Conservation (phyloP, 2,113 vertebrate genomes). For the Psilopsiagon aurifrons region DNA sequence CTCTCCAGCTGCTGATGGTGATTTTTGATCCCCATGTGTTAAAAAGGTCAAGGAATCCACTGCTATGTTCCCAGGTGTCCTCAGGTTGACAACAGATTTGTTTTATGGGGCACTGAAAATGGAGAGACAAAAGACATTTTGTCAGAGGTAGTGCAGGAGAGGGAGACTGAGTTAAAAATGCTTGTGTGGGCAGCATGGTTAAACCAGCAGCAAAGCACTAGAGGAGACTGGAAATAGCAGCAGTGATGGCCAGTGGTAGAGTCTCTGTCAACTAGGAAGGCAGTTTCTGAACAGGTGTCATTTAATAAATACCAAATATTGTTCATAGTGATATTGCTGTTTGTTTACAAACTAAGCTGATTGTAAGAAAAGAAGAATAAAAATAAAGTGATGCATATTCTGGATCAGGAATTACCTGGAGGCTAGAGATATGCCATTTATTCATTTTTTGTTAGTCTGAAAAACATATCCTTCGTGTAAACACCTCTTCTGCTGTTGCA, state of each 20-base stretch:
- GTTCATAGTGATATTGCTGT: background rate
- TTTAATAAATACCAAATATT: background rate
- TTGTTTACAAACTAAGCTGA: background rate
- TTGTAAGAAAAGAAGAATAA: background rate
- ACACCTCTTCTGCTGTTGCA: background rate
- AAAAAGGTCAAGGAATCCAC: constrained; percentile 46
- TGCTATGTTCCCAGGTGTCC: constrained; percentile 51
- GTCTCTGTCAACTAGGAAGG: background rate
- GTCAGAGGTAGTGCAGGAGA: background rate
- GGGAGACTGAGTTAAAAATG: background rate
- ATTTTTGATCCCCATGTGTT: constrained; percentile 47
- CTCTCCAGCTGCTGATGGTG: constrained; percentile 13
- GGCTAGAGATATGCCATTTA: rapidly evolving
- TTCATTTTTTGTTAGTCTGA: background rate
- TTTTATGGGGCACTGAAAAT: constrained; percentile 25
- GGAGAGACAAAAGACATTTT: background rate
- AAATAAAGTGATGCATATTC: background rate
- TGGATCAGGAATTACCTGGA: background rate
- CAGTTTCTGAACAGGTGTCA: background rate
- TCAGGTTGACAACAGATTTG: constrained; percentile 51
- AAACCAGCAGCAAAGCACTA: background rate
- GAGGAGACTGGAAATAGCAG: background rate
- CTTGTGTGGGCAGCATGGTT: background rate
- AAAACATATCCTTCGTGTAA: background rate
- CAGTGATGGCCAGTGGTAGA: background rate